Evolutionary conservation across 2,888 invertebrate species (phyloP).

Genomic region (Lagria hirta): DNA sequence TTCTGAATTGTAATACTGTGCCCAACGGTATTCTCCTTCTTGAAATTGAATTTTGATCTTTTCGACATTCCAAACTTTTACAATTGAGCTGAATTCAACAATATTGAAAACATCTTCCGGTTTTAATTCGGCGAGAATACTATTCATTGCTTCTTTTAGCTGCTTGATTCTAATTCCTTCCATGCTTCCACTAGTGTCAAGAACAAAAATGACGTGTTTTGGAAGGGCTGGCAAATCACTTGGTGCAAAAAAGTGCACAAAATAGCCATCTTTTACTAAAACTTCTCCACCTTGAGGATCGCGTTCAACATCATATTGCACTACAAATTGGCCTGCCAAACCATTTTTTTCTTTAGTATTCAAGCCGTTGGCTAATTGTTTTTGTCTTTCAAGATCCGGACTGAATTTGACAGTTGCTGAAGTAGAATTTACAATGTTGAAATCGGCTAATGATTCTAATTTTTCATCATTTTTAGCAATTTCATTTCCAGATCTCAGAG

Average conservation of each 20-base stretch:
- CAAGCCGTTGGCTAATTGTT: slow-evolving; percentile 52
- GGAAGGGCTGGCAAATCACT: slow-evolving; percentile 59
- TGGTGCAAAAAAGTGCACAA: slow-evolving; percentile 76
- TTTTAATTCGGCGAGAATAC: slow-evolving; percentile 65
- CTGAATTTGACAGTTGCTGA: slow-evolving; percentile 57
- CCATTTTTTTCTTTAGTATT: slow-evolving; percentile 53
- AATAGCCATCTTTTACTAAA: slow-evolving; percentile 69
- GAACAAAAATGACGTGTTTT: slow-evolving; percentile 72
- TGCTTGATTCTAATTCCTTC: slow-evolving; percentile 66
- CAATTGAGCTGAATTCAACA: slow-evolving; percentile 64
- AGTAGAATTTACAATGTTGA: slow-evolving; percentile 38
- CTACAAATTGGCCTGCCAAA: slow-evolving; percentile 65
- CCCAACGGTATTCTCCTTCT: slow-evolving; percentile 32
- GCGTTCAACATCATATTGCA: slow-evolving; percentile 69
- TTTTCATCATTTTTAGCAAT: slow-evolving; percentile 59
- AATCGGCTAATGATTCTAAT: slow-evolving; percentile 47
- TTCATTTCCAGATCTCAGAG: slow-evolving; percentile 66
- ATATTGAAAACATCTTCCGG: slow-evolving; percentile 67
- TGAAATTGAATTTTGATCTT: slow-evolving; percentile 50
- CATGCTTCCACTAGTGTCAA: slow-evolving; percentile 79
- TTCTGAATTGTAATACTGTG: slow-evolving; percentile 1
- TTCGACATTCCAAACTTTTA: slow-evolving; percentile 58
- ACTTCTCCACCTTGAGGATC: slow-evolving; percentile 61
- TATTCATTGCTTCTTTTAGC: slow-evolving; percentile 66
- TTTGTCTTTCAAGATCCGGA: slow-evolving; percentile 63